These are phyloP conservation scores for Axis porcinus DNA, from an alignment of 2,113 vertebrate genomes.

Conservation along the genomic window DNA sequence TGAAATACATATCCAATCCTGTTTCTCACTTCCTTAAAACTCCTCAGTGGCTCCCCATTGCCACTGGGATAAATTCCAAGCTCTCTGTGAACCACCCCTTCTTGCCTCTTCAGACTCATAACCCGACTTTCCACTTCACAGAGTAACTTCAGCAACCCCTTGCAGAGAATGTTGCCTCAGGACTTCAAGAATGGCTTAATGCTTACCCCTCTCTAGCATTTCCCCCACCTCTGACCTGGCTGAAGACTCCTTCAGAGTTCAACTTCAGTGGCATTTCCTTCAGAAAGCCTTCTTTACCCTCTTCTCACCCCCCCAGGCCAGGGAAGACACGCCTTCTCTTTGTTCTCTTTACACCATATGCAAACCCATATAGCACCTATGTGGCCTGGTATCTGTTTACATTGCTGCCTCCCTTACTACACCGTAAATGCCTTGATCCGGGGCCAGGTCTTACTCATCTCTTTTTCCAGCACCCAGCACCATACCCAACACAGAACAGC, in stretches of 20 bases:
- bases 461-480: background rate
- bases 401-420: background rate
- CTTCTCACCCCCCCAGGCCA: background rate
- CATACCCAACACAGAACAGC: conserved; percentile 11
- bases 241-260: background rate
- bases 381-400: background rate
- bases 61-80: background rate
- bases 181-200: background rate
- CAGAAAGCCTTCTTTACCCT: background rate
- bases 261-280: background rate
- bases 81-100: background rate
- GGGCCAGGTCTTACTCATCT: conserved; percentile 50
- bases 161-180: background rate
- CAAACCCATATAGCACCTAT: background rate
- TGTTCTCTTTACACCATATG: background rate
- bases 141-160: background rate
- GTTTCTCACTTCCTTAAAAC: background rate
- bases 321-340: background rate
- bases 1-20: background rate
- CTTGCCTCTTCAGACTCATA: background rate
- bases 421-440: background rate
- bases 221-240: background rate
- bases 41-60: background rate
- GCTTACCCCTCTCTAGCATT: background rate
- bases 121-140: background rate